These are phyloP conservation scores for Eupithecia tripunctaria DNA, from an alignment of 2,888 invertebrate species.

Conservation along the genomic window DNA sequence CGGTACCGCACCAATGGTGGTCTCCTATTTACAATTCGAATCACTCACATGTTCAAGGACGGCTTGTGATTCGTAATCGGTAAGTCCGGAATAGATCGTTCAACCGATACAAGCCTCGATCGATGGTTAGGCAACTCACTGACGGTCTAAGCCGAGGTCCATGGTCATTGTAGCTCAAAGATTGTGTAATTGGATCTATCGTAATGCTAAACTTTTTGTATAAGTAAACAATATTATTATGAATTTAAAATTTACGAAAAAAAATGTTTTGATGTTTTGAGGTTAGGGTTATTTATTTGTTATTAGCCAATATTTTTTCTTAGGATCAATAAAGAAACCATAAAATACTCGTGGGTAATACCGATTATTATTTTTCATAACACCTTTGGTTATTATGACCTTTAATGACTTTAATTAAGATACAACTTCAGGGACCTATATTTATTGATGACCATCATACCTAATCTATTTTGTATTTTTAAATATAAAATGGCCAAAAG, in stretches of 20 bases:
- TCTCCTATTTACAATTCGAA: constrained; percentile 76
- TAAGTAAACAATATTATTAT: neutral
- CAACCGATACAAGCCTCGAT: constrained; percentile 64
- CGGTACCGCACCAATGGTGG: constrained; percentile 57
- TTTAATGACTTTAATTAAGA: no score
- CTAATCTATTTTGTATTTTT: neutral
- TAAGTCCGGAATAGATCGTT: constrained; percentile 76
- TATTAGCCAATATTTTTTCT: neutral
- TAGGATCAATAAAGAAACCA: neutral
- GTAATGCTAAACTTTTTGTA: neutral
- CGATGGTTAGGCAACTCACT: constrained; percentile 47
- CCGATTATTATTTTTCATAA: neutral
- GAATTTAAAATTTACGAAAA: neutral
- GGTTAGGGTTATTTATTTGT: neutral
- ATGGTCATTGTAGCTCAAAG: neutral
- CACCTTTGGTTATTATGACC: neutral
- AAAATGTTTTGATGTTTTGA: neutral
- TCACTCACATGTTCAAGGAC: constrained; percentile 74
- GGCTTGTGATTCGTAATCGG: constrained; percentile 70
- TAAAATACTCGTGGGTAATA: neutral
- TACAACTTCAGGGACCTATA: neutral
- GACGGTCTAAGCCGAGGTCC: neutral
- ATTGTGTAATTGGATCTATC: neutral
- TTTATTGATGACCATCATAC: neutral
- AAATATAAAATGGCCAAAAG: neutral